Evolutionary conservation across 2,888 invertebrate genomes (phyloP).

Genomic region (Anoplius nigerrimus): DNA sequence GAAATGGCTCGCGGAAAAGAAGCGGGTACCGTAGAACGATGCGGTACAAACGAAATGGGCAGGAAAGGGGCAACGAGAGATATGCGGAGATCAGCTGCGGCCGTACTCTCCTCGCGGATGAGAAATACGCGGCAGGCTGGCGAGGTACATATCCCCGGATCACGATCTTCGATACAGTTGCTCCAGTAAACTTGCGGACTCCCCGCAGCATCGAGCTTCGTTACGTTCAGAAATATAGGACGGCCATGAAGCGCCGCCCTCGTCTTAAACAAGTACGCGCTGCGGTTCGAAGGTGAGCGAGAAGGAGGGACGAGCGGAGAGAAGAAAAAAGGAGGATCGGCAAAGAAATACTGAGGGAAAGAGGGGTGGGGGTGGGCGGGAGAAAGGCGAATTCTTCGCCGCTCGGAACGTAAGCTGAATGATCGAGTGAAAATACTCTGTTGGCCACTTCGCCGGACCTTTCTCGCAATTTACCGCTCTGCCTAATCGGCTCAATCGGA

Average conservation of each 20-base stretch:
- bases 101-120: background rate
- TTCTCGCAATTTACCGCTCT: no score
- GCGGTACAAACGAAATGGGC: background rate
- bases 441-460: no score
- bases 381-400: no score
- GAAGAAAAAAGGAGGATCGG: no score
- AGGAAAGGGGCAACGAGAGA: background rate
- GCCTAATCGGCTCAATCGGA: no score
- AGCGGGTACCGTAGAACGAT: background rate
- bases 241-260: background rate
- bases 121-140: background rate
- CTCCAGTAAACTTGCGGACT: slow-evolving; percentile 29
- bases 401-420: no score
- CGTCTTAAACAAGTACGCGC: background rate
- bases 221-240: background rate
- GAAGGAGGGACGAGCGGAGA: no score
- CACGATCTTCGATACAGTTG: slow-evolving; percentile 31
- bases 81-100: background rate
- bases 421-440: no score
- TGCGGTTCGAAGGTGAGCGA: no score
- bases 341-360: no score
- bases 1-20: background rate
- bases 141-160: slow-evolving; percentile 22
- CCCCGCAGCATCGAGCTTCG: background rate
- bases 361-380: no score